phyloP scores from a whole-genome alignment of 2,113 vertebrate species.

The Parus major region DNA sequence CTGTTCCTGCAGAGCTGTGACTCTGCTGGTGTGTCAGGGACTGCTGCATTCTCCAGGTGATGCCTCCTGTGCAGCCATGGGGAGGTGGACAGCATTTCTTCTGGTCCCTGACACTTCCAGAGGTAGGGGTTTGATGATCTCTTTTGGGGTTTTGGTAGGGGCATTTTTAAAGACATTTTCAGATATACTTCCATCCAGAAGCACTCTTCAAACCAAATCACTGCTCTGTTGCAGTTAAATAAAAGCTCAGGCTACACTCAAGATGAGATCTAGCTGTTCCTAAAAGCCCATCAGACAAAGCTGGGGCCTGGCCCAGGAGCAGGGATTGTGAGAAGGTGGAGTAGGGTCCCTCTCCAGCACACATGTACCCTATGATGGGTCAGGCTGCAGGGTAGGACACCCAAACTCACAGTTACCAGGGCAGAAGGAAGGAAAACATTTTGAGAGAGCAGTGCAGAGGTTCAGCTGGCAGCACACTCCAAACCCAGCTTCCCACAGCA shows the following conservation, averaged over 20 bases:
- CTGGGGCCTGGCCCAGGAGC: background rate
- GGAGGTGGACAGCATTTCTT: background rate
- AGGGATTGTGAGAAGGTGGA: fast-evolving
- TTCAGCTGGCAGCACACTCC: background rate
- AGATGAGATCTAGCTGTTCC: background rate
- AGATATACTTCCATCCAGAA: fast-evolving
- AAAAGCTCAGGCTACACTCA: background rate
- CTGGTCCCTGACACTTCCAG: background rate
- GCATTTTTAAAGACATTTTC: fast-evolving
- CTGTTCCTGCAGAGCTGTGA: background rate
- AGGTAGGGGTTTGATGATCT: background rate
- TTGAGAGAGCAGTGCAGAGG: background rate
- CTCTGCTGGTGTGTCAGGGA: background rate
- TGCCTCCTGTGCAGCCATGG: background rate
- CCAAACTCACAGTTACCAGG: fast-evolving
- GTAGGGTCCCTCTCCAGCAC: background rate
- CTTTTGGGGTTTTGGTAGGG: background rate
- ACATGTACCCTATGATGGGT: fast-evolving
- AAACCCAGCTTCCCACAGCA: fast-evolving
- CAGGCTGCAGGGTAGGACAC: background rate
- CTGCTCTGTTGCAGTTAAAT: background rate
- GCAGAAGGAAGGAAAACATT: background rate
- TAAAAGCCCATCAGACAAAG: background rate
- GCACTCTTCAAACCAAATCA: background rate
- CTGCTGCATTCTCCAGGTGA: background rate